Percentiles rank a stretch among this genome's conserved stretches.
phyloP scores from a whole-genome alignment of 2,888 invertebrate species.

The Glaucopsyche alexis region DNA sequence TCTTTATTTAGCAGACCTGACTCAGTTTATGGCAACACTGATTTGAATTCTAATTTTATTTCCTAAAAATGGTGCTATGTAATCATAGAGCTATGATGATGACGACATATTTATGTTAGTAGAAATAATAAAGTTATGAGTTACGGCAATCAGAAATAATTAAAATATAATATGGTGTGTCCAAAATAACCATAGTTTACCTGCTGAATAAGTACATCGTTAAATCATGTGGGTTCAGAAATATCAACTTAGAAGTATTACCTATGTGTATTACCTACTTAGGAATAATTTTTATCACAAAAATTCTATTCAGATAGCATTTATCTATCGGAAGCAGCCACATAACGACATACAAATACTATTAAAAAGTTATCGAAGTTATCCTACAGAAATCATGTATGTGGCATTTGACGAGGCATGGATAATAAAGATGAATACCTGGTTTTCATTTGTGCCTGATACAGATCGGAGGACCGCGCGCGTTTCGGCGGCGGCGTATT shows the following conservation, averaged over 20 bases:
- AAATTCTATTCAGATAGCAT: no score
- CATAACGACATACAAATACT: no score
- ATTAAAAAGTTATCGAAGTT: no score
- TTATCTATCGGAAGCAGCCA: no score
- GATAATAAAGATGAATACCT: constrained; percentile 56
- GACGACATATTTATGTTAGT: constrained; percentile 29
- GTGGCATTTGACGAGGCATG: neutral
- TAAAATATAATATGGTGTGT: neutral
- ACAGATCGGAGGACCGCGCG: constrained; percentile 84
- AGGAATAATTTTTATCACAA: no score
- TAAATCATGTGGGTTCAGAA: no score
- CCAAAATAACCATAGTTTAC: neutral
- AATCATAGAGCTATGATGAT: constrained; percentile 41
- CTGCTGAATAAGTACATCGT: neutral
- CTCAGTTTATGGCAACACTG: constrained; percentile 27
- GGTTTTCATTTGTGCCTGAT: constrained; percentile 81
- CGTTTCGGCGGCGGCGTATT: constrained; percentile 83
- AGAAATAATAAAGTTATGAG: constrained; percentile 23
- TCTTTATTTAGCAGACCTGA: constrained; percentile 38
- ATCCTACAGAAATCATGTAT: neutral
- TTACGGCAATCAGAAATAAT: neutral
- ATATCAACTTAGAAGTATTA: no score
- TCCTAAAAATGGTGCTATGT: constrained; percentile 40
- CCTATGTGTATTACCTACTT: no score
- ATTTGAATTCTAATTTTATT: constrained; percentile 42